Evolutionary conservation across 2,113 vertebrate genomes (phyloP).

Genomic region (Proterorhinus semilunaris): DNA sequence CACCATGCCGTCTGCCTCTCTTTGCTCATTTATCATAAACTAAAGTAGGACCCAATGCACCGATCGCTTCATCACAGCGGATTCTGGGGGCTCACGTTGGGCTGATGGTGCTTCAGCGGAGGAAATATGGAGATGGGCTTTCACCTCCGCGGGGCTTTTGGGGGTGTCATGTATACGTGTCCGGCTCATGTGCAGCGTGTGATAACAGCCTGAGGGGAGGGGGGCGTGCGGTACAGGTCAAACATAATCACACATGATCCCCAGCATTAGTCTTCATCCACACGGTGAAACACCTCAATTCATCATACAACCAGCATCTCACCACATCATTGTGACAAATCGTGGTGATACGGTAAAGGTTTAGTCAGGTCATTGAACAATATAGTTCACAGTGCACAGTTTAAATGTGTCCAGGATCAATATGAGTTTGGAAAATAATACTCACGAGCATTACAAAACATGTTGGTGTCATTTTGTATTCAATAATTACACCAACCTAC

Average conservation of each 20-base stretch:
- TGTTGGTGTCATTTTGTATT: no score
- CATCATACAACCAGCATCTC: conserved; percentile 18
- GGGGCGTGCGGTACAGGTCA: conserved; percentile 80
- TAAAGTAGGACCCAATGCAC: conserved; percentile 69
- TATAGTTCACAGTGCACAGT: no score
- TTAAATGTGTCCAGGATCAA: no score
- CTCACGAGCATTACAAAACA: no score
- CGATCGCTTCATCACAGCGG: conserved; percentile 87
- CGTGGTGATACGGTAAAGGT: neutral
- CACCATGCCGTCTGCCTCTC: neutral
- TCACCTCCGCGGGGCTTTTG: conserved; percentile 81
- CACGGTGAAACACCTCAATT: conserved; percentile 25
- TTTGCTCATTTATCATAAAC: conserved; percentile 23
- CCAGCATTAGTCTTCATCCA: conserved; percentile 58
- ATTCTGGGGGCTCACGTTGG: conserved; percentile 76
- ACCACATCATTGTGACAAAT: neutral
- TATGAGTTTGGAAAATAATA: no score
- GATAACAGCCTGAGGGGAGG: conserved; percentile 74
- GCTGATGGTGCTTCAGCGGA: conserved; percentile 86
- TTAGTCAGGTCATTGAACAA: no score
- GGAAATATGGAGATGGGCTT: conserved; percentile 94
- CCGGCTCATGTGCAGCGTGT: conserved; percentile 83
- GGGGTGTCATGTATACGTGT: conserved; percentile 76
- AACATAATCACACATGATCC: conserved; percentile 60
- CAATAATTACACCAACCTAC: no score